Evolutionary conservation across 2,888 invertebrate genomes (phyloP), one percentile per base, ranked within the genome.

Genomic region (Tuberolachnus salignus): DNA sequence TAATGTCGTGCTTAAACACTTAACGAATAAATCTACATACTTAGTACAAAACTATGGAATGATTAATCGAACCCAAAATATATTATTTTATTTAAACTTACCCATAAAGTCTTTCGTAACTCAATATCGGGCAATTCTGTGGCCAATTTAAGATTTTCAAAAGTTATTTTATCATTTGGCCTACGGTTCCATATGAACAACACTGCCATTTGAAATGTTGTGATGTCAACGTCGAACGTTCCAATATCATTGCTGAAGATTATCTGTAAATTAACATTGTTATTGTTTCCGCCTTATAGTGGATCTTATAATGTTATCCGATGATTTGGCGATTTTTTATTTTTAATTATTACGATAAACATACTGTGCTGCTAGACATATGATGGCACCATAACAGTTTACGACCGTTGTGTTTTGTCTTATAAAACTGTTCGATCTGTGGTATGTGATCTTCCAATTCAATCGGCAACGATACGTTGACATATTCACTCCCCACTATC

Each of bases 151-250:
- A 99, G 88, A 87, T 97, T 97, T 87, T 99, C 99, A 84, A 97
- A 97, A n/a, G 94, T 92, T 81, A 99, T 92, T 86, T 91, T 93
- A 84, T 98, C 97, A 83, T 91, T 88, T 1, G 95, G 95, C 82
- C 98, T 89, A 85, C 98, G 97, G 88, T 99, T 99, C 98, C 98
- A 99, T 19, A 97, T 96, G 87, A 98, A 98, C 59, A 99, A 88
- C 19, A 99, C 98, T 55, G 98, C 97, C 98, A 99, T 98, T 91
- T 99, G 99, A 87, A 98, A 98, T 42, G 99, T 98, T 16, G 98
- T 99, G 9, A 99, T 97, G 85, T 99, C 99, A 83, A 99, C 88
- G 87, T 99, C 99, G 87, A 94, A 99, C 83, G 94, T 91, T 1
- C 97, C 98, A 75, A 94, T 91, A 83, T 92, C 90, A 86, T 97